phyloP scores from a whole-genome alignment of 35 echinoderm and acorn worm species.

The Apostichopus parvimensis region DNA sequence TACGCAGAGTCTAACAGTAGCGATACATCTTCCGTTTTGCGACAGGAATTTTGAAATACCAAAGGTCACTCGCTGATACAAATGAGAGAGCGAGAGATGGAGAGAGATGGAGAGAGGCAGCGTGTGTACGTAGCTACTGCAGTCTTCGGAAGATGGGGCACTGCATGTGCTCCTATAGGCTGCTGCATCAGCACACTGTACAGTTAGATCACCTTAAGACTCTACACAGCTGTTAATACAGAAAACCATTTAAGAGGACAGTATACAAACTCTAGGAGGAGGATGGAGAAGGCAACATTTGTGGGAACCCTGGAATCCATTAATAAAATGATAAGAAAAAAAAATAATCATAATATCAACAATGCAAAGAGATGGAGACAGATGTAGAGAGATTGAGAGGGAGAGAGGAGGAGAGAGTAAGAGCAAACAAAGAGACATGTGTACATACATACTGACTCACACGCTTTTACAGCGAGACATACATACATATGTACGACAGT shows the following conservation, averaged over 20 bases:
- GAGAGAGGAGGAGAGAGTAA: too few relatives aligned
- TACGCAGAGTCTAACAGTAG: background rate
- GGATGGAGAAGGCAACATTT: background rate
- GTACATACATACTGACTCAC: background rate
- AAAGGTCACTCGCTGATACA: constrained; percentile 40
- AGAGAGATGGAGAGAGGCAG: background rate
- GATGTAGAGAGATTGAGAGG: background rate
- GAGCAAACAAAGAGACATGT: background rate
- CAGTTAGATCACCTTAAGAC: too few relatives aligned
- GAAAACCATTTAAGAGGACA: background rate
- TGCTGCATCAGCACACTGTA: too few relatives aligned
- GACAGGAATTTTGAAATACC: constrained; percentile 57
- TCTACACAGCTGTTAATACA: constrained; percentile 17
- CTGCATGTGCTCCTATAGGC: too few relatives aligned
- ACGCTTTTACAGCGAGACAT: background rate
- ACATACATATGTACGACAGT: background rate
- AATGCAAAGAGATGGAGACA: background rate
- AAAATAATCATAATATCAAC: background rate
- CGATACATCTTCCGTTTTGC: constrained; percentile 23
- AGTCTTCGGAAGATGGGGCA: too few relatives aligned
- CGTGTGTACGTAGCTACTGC: background rate
- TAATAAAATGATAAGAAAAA: background rate
- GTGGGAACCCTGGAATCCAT: background rate
- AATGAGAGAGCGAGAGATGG: background rate
- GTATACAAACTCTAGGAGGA: too few relatives aligned